Conservation (phyloP, 1,140 invertebrate species). For the Calliphora vicina region DNA sequence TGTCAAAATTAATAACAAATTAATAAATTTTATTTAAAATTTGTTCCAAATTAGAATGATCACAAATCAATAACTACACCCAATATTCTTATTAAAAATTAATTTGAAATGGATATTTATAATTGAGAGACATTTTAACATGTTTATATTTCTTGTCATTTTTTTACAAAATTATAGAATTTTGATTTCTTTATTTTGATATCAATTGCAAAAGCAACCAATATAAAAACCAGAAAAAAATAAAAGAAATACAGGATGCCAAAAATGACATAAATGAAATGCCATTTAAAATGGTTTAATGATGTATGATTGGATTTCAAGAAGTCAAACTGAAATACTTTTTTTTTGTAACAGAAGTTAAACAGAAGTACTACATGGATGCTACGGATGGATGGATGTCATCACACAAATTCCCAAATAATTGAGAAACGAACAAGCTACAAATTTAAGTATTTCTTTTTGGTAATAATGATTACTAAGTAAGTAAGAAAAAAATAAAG, state of each 20-base stretch:
- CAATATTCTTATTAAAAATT: not conserved
- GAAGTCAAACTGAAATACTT: not conserved
- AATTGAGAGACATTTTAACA: conserved; percentile 4
- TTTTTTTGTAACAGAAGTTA: not conserved
- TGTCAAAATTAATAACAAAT: too few relatives aligned
- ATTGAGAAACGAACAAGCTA: not conserved
- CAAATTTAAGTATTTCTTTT: not conserved
- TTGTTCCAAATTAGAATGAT: not conserved
- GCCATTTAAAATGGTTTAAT: conserved; percentile 9
- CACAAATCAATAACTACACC: not conserved
- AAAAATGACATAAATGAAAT: not conserved
- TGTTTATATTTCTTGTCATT: not conserved
- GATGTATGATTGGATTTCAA: conserved; percentile 8
- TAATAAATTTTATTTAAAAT: too few relatives aligned
- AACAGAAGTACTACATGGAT: too few relatives aligned
- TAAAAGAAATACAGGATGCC: not conserved
- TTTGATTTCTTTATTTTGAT: conserved; percentile 17
- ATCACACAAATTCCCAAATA: conserved; percentile 4
- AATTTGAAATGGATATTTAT: not conserved
- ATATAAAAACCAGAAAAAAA: not conserved
- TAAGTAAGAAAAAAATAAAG: not conserved
- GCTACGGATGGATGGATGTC: not conserved
- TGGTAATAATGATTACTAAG: not conserved
- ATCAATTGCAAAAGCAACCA: not conserved
- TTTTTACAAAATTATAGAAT: not conserved